Evolutionary conservation across 2,797 vertebrate genomes (phyloP), one percentile per base, ranked within the genome.

Genomic region (Myripristis murdjan): DNA sequence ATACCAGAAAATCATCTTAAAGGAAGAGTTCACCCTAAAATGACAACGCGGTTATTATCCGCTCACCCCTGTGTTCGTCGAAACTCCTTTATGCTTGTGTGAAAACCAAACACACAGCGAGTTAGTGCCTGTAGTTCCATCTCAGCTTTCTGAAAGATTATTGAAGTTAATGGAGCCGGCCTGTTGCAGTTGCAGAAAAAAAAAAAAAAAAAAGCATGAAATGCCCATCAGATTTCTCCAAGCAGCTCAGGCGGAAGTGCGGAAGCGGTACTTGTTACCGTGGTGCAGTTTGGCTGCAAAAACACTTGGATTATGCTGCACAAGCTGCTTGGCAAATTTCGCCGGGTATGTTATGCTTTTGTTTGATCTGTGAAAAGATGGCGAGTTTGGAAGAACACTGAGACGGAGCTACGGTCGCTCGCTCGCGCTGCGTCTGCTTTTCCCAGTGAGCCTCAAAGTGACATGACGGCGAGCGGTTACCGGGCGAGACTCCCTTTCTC

Each of bases 251-350:
- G 35, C 61, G 61, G 43, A 33, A 63, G 53, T 80, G 69, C 37
- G 37, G 48, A 60, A 48, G 28, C 70, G 62, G 71, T 9, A 18
- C 1, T 20, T 6, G 37, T 37, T 62, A 46, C 46, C 56, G 64
- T 6, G 47, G 70, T 57, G 2, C 67, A 68, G 16, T 52, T 69
- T 73, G 73, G 70, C 73, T 67, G 8, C 57, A 2, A 26, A 73
- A 37, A 52, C 20, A 4, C 26, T 5, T 5, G 24, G 57, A 79
- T 59, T 28, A n/a, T 51, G 75, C 41, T 31, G 66, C 14, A 22
- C 64, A 49, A 59, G 64, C 82, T 77, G 82, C 69, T 70, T 20
- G 35, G 12, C 48, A 72, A 66, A 47, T 74, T 59, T 64, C 47
- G 75, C 79, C 66, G 39, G 68, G 79, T 24, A 16, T 16, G 59